These are phyloP conservation scores for Nipponacmea schrenckii DNA, from an alignment of 2,888 invertebrate species.

Conservation along the genomic window DNA sequence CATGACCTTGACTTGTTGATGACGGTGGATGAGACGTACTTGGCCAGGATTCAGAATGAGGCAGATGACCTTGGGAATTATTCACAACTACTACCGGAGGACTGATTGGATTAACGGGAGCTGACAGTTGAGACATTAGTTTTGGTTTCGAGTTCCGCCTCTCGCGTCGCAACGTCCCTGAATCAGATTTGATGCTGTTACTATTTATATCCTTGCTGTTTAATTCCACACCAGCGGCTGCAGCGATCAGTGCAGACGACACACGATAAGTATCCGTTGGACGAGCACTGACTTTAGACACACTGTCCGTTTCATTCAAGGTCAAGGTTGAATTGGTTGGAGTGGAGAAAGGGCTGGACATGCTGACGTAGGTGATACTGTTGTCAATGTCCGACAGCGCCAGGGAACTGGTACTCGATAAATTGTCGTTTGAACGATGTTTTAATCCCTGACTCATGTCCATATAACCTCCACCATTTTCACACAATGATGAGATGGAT, in stretches of 20 bases:
- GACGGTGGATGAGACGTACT: background rate
- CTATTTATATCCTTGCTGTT: slow-evolving; percentile 1
- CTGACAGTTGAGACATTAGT: background rate
- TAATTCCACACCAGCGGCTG: background rate
- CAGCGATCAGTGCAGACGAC: background rate
- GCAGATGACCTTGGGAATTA: background rate
- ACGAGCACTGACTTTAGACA: background rate
- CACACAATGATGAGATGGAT: slow-evolving; percentile 28
- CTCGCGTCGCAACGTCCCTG: background rate
- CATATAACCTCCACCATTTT: slow-evolving; percentile 38
- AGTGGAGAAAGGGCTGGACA: slow-evolving; percentile 50
- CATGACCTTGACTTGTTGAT: slow-evolving; percentile 12
- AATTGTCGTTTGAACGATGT: slow-evolving; percentile 25
- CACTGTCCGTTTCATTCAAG: slow-evolving; percentile 17
- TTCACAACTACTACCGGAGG: background rate
- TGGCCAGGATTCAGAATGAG: slow-evolving; percentile 15
- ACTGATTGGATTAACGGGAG: background rate
- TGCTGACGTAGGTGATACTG: slow-evolving; percentile 48
- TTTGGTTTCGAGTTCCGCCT: background rate
- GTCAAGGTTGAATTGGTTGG: slow-evolving; percentile 41
- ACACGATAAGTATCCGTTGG: slow-evolving; percentile 8
- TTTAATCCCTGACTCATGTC: slow-evolving; percentile 31
- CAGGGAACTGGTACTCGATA: slow-evolving; percentile 32
- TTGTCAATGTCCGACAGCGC: slow-evolving; percentile 39
- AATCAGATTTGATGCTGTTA: background rate